Evolutionary conservation across 2,888 invertebrate species (phyloP).

Genomic region (Eupithecia vulgata): DNA sequence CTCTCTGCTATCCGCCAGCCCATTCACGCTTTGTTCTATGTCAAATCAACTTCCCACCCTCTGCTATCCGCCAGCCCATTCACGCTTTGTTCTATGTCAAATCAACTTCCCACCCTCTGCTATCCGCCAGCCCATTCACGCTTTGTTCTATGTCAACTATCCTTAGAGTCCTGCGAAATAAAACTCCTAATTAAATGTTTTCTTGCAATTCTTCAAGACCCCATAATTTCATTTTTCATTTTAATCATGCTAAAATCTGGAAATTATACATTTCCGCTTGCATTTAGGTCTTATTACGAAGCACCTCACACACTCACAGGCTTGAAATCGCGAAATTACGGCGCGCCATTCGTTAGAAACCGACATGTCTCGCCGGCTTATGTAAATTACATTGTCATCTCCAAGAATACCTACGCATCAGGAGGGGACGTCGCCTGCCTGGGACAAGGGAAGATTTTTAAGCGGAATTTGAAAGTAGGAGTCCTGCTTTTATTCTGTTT

Average conservation of each 20-base stretch:
- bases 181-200: neutral
- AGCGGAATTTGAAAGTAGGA: conserved; percentile 8
- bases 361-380: conserved; percentile 61
- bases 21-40: neutral
- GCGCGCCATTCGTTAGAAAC: conserved; percentile 55
- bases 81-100: neutral
- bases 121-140: neutral
- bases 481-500: neutral
- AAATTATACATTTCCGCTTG: conserved; percentile 17
- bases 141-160: neutral
- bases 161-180: neutral
- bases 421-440: conserved; percentile 37
- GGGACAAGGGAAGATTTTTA: conserved; percentile 5
- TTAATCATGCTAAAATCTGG: neutral
- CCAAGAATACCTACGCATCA: conserved; percentile 63
- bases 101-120: neutral
- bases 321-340: conserved; percentile 46
- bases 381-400: conserved; percentile 73
- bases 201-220: neutral
- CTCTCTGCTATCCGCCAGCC: neutral
- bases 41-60: neutral
- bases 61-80: neutral
- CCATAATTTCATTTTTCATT: neutral
- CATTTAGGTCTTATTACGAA: conserved; percentile 10
- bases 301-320: conserved; percentile 29